Percentiles rank a stretch among this genome's conserved stretches.
Evolutionary conservation across 2,888 invertebrate genomes (phyloP).

Genomic region (Acanthosepion esculentum): DNA sequence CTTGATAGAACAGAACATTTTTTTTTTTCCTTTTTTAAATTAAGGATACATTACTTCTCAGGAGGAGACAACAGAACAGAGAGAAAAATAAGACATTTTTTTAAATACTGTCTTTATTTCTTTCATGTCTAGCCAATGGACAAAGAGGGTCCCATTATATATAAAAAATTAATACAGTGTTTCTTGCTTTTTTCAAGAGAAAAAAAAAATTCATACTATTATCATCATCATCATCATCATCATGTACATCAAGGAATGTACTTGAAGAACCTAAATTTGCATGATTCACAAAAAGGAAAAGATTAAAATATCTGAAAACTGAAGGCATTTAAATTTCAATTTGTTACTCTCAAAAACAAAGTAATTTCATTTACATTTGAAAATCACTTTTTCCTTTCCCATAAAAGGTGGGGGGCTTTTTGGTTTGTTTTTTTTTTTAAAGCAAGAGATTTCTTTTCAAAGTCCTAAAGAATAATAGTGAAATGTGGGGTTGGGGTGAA

Average conservation of each 20-base stretch:
- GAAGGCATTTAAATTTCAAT: slow-evolving; percentile 33
- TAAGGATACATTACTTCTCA: neutral
- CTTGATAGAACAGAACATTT: neutral
- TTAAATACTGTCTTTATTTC: slow-evolving; percentile 33
- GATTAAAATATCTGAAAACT: neutral
- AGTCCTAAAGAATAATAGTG: slow-evolving; percentile 11
- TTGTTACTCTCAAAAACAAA: neutral
- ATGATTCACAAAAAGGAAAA: neutral
- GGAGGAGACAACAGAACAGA: neutral
- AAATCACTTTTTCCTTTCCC: neutral
- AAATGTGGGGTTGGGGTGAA: neutral
- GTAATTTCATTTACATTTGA: neutral
- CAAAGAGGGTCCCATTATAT: neutral
- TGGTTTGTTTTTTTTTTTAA: neutral
- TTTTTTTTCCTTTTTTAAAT: neutral
- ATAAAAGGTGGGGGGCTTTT: neutral
- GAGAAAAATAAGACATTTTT: neutral
- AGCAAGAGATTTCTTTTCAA: neutral
- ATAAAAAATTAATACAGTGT: neutral
- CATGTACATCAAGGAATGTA: neutral
- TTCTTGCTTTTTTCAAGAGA: neutral
- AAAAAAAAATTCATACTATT: neutral
- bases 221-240: neutral
- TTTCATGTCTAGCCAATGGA: neutral
- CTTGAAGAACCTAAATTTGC: slow-evolving; percentile 4